phyloP scores from a whole-genome alignment of 2,113 vertebrate species.

The Hepsetus odoe region DNA sequence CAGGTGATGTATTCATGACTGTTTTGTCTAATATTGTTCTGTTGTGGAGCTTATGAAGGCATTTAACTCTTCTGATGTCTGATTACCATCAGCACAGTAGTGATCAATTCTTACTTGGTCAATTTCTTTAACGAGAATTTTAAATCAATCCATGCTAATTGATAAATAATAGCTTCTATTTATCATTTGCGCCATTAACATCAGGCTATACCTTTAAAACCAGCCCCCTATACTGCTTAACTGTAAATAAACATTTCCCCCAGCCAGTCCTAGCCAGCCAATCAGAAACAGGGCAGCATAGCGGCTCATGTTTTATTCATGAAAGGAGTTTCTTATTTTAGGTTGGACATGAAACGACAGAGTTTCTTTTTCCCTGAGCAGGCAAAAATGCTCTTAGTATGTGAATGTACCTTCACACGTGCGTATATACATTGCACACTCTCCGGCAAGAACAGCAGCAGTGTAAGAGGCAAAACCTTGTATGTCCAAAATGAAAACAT shows the following conservation, averaged over 20 bases:
- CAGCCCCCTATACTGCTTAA: neutral
- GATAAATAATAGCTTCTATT: neutral
- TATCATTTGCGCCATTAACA: neutral
- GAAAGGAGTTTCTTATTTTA: constrained; percentile 68
- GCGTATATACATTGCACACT: too few species aligned
- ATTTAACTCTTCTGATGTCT: too few species aligned
- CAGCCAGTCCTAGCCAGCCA: constrained; percentile 1
- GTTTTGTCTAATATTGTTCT: too few species aligned
- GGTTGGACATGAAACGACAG: constrained; percentile 60
- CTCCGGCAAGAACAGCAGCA: too few species aligned
- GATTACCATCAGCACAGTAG: too few species aligned
- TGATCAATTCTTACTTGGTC: too few species aligned
- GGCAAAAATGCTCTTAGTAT: constrained; percentile 34
- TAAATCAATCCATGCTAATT: neutral
- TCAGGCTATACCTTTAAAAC: neutral
- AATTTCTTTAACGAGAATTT: too few species aligned
- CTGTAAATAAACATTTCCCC: constrained; percentile 41
- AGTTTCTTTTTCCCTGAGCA: constrained; percentile 64
- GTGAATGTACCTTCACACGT: neutral
- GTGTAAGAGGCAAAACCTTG: too few species aligned
- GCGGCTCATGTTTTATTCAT: constrained; percentile 73
- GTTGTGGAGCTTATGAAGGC: too few species aligned
- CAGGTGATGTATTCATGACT: too few species aligned
- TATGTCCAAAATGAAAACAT: too few species aligned
- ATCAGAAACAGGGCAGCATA: constrained; percentile 53